Percentiles rank a stretch among this genome's conserved stretches.
phyloP scores from a whole-genome alignment of 1,140 invertebrate genomes.

The Galendromus occidentalis region DNA sequence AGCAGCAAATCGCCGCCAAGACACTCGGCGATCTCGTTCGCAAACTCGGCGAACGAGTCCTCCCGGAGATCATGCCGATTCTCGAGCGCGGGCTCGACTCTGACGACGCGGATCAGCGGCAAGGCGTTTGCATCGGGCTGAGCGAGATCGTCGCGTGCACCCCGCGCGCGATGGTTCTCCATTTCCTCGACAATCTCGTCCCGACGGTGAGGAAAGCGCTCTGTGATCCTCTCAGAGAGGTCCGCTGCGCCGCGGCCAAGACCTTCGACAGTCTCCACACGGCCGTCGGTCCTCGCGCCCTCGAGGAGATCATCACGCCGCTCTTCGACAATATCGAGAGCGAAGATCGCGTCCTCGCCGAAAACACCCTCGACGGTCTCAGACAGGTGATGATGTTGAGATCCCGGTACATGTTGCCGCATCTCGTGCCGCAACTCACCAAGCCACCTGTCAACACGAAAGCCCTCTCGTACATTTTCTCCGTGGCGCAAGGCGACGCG shows the following conservation, averaged over 20 bases:
- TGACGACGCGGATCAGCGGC: conserved; percentile 69
- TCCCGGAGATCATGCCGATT: conserved; percentile 95
- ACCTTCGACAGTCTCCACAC: conserved; percentile 89
- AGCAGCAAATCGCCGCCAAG: conserved; percentile 74
- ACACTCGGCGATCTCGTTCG: conserved; percentile 90
- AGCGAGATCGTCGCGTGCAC: conserved; percentile 96
- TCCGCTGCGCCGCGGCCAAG: conserved; percentile 76
- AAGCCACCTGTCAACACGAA: conserved; percentile 66
- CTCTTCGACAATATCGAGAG: conserved; percentile 57
- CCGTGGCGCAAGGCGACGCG: conserved; percentile 65
- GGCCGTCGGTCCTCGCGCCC: conserved; percentile 72
- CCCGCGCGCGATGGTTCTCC: conserved; percentile 76
- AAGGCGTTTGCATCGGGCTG: conserved; percentile 93
- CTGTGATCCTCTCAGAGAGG: conserved; percentile 67
- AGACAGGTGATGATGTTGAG: conserved; percentile 92
- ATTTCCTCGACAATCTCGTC: conserved; percentile 84
- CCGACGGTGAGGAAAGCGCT: conserved; percentile 85
- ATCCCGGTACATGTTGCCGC: conserved; percentile 79
- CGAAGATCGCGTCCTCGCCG: conserved; percentile 8
- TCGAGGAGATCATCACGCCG: conserved; percentile 89
- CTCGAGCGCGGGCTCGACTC: conserved; percentile 78
- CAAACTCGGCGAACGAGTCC: conserved; percentile 87
- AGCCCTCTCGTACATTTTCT: conserved; percentile 71
- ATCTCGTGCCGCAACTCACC: conserved; percentile 81
- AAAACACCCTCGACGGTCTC: not conserved